Base-by-base conservation (phyloP, 2,888 invertebrate genomes). In the Acanthoscelides obtectus region DNA sequence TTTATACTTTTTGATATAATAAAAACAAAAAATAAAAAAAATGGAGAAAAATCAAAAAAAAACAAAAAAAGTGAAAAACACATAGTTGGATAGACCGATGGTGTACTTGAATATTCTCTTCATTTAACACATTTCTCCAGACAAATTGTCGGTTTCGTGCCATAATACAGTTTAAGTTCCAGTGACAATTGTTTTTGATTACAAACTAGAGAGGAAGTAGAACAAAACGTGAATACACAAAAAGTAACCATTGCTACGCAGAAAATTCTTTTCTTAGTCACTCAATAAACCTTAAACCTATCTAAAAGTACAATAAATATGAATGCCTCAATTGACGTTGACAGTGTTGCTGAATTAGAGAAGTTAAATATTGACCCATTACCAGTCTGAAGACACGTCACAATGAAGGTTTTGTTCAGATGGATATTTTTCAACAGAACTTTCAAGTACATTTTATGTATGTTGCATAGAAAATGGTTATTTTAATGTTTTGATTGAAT, bases 1-100 rank as follows among this genome's bases (percentile, higher is more conserved):
- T 86, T 86, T 86, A 82, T 86, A 86, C 84, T 83, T 84, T 66
- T 83, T 82, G 81, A 84, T 83, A 82, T 77, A 81, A 81, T 78
- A 81, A 78, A 81, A 77, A 80, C 77, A 79, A 77, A 77, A 80
- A 66, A 66, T 79, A 79, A 82, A 80, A 81, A 81, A 79, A 75
- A 78, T 75, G 72, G 76, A 74, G 79, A 82, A 81, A 83, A 80
- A 71, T 77, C 77, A 78, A 75, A 75, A 77, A 80, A 79, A 79
- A 78, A 78, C 27, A 74, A 72, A 73, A 74, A 75, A 76, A 76
- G 71, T 72, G 20, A 21, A 66, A 66, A 66, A 66, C 6, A 66
- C 45, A 45, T 45, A 45, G 45, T 45, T 45, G 3, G 45, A 45
- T 45, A 45, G 45, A 45, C 45, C 45, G 45, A 45, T 12, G 45